Conservation (phyloP, 2,113 vertebrate genomes). For the Synodontis membranacea region DNA sequence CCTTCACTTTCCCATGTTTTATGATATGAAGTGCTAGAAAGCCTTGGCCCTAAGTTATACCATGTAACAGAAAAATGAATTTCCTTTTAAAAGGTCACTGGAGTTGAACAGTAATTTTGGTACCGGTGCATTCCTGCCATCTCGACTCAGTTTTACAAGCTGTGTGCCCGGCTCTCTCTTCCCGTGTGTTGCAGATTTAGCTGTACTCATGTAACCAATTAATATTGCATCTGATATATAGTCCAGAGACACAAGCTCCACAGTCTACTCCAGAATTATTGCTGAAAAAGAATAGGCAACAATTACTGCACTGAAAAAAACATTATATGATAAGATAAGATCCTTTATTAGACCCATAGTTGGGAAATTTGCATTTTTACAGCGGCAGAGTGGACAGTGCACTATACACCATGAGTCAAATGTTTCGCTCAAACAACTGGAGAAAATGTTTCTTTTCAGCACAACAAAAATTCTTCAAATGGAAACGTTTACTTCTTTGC, state of each 20-base stretch:
- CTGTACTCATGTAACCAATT: neutral
- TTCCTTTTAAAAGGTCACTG: slow-evolving; percentile 27
- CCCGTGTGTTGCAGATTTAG: neutral
- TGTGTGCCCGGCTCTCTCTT: neutral
- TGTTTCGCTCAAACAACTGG: neutral
- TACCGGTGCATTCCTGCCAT: neutral
- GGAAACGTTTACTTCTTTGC: neutral
- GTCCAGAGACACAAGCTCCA: neutral
- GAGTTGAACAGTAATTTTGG: slow-evolving; percentile 12
- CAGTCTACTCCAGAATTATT: neutral
- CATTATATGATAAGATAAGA: no score
- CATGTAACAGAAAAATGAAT: neutral
- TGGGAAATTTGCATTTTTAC: no score
- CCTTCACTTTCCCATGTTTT: slow-evolving; percentile 25
- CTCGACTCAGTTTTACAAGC: neutral
- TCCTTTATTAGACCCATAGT: no score
- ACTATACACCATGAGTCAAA: neutral
- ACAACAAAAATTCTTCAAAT: neutral
- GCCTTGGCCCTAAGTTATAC: neutral
- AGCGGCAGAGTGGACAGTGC: no score
- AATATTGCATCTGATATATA: neutral
- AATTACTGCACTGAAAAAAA: neutral
- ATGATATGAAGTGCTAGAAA: neutral
- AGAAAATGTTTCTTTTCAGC: neutral
- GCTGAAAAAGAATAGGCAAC: neutral